These are phyloP conservation scores for Microtus pennsylvanicus DNA, from an alignment of 2,113 vertebrate species.

Conservation along the genomic window DNA sequence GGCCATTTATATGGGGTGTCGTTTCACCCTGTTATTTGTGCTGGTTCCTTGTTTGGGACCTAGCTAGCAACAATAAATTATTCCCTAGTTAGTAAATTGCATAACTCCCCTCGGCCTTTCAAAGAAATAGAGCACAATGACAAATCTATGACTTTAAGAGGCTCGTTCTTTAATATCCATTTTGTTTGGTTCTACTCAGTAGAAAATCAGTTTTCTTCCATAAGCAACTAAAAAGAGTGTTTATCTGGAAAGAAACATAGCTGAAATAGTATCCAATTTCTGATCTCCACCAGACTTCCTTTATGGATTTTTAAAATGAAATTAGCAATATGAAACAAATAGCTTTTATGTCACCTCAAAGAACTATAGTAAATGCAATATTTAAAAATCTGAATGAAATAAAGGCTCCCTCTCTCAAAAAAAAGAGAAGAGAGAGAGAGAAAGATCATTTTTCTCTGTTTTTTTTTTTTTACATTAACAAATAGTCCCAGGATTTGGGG, in stretches of 20 bases:
- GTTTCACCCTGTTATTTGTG: conserved; percentile 71
- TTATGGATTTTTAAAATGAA: background rate
- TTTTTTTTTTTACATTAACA: conserved; percentile 52
- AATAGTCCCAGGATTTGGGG: conserved; percentile 56
- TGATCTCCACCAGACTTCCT: conserved; percentile 10
- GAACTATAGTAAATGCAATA: conserved; percentile 34
- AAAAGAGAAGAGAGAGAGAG: background rate
- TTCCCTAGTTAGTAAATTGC: conserved; percentile 74
- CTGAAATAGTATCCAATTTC: background rate
- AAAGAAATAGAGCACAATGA: conserved; percentile 76
- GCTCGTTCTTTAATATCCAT: conserved; percentile 81
- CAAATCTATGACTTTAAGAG: conserved; percentile 74
- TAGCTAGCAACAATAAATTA: conserved; percentile 71
- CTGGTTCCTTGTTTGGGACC: conserved; percentile 74
- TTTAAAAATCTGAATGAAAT: conserved; percentile 23
- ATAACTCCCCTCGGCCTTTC: conserved; percentile 67
- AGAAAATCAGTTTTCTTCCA: conserved; percentile 67
- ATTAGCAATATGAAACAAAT: background rate
- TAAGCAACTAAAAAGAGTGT: conserved; percentile 40
- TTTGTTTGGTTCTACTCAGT: conserved; percentile 61
- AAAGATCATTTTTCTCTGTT: conserved; percentile 35
- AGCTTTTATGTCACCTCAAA: background rate
- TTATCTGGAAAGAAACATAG: conserved; percentile 62
- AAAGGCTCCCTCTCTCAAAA: background rate
- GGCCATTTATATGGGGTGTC: conserved; percentile 78